phyloP scores from a whole-genome alignment of 2,113 vertebrate genomes.

The Glaucomys volans region DNA sequence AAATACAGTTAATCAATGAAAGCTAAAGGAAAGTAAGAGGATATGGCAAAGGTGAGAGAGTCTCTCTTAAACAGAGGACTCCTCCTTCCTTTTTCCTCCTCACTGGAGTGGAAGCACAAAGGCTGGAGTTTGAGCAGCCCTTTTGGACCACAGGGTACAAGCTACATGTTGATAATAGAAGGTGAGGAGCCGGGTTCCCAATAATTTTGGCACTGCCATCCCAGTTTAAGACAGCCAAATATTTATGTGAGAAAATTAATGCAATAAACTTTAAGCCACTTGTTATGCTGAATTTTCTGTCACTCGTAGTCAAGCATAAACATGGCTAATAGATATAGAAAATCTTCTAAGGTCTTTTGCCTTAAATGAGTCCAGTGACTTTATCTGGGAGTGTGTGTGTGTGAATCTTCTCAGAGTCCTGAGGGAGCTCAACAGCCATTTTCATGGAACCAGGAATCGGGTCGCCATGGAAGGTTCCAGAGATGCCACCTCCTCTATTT shows the following conservation, averaged over 20 bases:
- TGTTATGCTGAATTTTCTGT: background rate
- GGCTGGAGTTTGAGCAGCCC: background rate
- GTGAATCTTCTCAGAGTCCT: background rate
- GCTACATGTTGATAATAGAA: background rate
- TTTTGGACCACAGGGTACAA: background rate
- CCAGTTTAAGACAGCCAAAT: background rate
- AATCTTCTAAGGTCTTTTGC: background rate
- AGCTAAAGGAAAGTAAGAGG: background rate
- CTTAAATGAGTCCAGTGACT: background rate
- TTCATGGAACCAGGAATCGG: background rate
- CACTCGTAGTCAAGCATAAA: background rate
- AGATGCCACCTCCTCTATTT: background rate
- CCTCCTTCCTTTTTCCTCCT: background rate
- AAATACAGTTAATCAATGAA: background rate
- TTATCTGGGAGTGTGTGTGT: background rate
- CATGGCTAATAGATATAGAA: background rate
- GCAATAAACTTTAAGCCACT: background rate
- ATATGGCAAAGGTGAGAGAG: background rate
- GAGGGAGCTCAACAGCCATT: background rate
- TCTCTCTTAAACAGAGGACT: background rate
- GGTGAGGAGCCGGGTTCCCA: background rate
- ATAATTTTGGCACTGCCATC: background rate
- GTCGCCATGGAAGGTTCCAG: background rate
- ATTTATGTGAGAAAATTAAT: background rate
- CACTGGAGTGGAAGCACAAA: background rate